Base-by-base conservation (phyloP, 2,888 invertebrate species). In the Apantesis nais region DNA sequence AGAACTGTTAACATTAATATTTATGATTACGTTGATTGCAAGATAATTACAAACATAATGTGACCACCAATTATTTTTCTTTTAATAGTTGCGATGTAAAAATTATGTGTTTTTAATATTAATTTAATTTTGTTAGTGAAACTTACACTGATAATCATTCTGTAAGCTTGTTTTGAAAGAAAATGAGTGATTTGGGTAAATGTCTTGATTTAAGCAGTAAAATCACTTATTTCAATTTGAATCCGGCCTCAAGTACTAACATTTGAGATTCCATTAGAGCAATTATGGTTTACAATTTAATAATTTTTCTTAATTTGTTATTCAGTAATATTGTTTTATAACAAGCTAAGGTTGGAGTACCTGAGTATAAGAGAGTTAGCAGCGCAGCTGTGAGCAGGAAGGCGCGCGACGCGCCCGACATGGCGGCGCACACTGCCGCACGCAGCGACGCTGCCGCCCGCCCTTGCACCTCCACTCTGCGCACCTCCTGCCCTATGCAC, bases 361-460 rank as follows among this genome's bases (percentile, higher is more conserved):
- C 95, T 94, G 94, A 92, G 82, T 94, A 94, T 19, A 94, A 89
- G 76, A 90, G 85, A 77, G 94, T 91, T 77, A 95, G 90, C 39
- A 95, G 85, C 60, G 92, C 92, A 77, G 88, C 83, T 31, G 83
- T 77, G 67, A 94, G 89, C 73, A 94, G 77, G 67, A 88, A 87
- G 81, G 87, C 93, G 89, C 93, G 94, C 86, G 90, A 86, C 85
- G 91, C 92, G 89, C 90, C 91, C 92, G 90, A 88, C 95, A 94
- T 95, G 90, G 90, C 92, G 92, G 89, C 89, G 88, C 91, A 84
- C 85, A 93, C 93, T 94, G 94, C 92, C 92, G 93, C 84, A 87
- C 90, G 85, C 84, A 75, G 75, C 71, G 78, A 70, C 82, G 77
- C 80, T 75, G 34, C 80, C 85, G 76, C 82, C 79, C 81, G 81